A percentile compares a stretch with the other conserved stretches of the same genome.
Evolutionary conservation across 1,140 invertebrate species (phyloP).

Genomic region (Anastatus disparis): DNA sequence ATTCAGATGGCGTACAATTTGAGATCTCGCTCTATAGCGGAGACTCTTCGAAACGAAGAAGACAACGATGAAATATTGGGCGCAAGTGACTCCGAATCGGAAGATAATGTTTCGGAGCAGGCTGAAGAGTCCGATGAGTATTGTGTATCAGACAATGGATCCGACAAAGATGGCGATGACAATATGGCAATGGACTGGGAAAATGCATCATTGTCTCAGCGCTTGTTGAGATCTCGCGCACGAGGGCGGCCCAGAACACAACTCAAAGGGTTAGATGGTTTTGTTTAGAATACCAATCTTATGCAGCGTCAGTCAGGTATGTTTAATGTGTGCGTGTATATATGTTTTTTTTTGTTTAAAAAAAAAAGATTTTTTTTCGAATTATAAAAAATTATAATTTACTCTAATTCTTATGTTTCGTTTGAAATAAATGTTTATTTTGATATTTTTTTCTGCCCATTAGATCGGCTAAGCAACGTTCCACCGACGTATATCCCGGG

Average conservation of each 20-base stretch:
- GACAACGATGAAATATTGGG: background rate
- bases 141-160: background rate
- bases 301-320: background rate
- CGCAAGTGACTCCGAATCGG: slow-evolving; percentile 4
- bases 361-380: background rate
- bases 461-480: background rate
- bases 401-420: background rate
- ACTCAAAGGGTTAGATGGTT: background rate
- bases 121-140: background rate
- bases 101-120: slow-evolving; percentile 1
- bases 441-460: background rate
- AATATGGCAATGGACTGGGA: background rate
- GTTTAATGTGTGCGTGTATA: background rate
- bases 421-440: background rate
- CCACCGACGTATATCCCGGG: background rate
- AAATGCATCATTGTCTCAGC: background rate
- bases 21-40: background rate
- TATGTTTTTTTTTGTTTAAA: background rate
- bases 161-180: background rate
- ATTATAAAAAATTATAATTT: background rate
- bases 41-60: background rate
- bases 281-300: background rate
- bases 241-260: background rate
- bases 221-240: background rate
- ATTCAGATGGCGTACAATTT: background rate